Evolutionary conservation across 2,113 vertebrate genomes (phyloP).

Genomic region (Pangasianodon gigas): DNA sequence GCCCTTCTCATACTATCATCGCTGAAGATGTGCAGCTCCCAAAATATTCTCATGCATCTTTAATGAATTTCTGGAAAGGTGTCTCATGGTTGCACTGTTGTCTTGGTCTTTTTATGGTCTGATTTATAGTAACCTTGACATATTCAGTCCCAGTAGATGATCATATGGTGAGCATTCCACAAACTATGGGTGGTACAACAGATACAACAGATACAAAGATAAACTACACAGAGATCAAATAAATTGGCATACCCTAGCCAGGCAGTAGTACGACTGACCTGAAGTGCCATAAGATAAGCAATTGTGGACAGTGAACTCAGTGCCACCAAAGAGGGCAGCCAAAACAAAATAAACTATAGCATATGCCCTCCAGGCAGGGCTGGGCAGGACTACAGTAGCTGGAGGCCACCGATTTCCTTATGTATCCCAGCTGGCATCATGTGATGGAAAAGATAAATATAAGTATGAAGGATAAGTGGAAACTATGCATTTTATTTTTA

Average conservation of each 20-base stretch:
- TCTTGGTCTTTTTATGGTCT: conserved; percentile 34
- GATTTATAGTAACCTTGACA: conserved; percentile 50
- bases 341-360: background rate
- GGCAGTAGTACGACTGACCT: background rate
- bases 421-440: background rate
- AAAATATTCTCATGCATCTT: conserved; percentile 60
- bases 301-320: background rate
- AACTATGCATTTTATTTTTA: background rate
- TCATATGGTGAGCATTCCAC: background rate
- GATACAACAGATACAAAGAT: background rate
- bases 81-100: conserved; percentile 48
- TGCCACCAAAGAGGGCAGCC: background rate
- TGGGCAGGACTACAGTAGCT: background rate
- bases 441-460: background rate
- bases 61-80: conserved; percentile 52
- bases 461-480: no score
- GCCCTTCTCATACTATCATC: conserved; percentile 49
- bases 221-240: background rate
- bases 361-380: background rate
- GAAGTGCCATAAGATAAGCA: background rate
- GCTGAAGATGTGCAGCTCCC: conserved; percentile 40
- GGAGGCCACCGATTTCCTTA: background rate
- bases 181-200: conserved; percentile 13
- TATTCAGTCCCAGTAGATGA: conserved; percentile 38
- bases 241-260: background rate